phyloP scores from a whole-genome alignment of 2,888 invertebrate species.

The Eupithecia tripunctaria region DNA sequence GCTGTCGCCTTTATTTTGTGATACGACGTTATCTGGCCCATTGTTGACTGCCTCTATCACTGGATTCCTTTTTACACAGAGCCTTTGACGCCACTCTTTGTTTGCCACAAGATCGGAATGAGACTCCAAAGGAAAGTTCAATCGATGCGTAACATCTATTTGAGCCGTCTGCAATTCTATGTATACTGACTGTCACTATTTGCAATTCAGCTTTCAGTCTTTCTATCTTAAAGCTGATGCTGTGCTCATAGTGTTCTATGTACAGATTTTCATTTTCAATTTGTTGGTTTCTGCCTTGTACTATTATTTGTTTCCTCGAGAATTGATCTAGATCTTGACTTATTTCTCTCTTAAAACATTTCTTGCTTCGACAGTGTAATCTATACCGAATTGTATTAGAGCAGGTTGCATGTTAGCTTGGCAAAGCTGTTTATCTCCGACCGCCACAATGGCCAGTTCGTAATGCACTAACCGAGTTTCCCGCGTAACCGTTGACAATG shows the following conservation, averaged over 20 bases:
- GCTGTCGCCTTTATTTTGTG: slow-evolving; percentile 47
- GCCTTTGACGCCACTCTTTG: slow-evolving; percentile 81
- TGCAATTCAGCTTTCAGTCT: slow-evolving; percentile 30
- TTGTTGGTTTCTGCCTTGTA: slow-evolving; percentile 16
- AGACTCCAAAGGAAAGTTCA: slow-evolving; percentile 69
- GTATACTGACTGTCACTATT: slow-evolving; percentile 29
- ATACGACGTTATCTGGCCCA: slow-evolving; percentile 70
- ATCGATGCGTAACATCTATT: slow-evolving; percentile 76
- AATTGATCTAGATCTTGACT: background rate
- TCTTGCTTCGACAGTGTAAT: background rate
- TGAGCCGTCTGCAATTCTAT: slow-evolving; percentile 44
- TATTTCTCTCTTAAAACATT: background rate
- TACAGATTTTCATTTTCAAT: slow-evolving; percentile 28
- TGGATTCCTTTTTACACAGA: slow-evolving; percentile 82
- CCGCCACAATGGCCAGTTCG: slow-evolving; percentile 24
- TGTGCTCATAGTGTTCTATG: slow-evolving; percentile 15
- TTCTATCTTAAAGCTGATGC: slow-evolving; percentile 10
- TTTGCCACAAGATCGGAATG: slow-evolving; percentile 81
- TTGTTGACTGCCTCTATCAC: slow-evolving; percentile 84
- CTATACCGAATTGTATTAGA: background rate
- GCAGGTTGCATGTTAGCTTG: slow-evolving; percentile 9
- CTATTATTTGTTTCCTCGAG: slow-evolving; percentile 10
- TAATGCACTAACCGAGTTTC: slow-evolving; percentile 47
- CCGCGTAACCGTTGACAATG: slow-evolving; percentile 66
- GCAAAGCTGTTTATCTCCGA: slow-evolving; percentile 20